Evolutionary conservation across 2,113 vertebrate genomes (phyloP), one percentile per base, ranked within the genome.

Genomic region (Nothobranchius kuhntae): DNA sequence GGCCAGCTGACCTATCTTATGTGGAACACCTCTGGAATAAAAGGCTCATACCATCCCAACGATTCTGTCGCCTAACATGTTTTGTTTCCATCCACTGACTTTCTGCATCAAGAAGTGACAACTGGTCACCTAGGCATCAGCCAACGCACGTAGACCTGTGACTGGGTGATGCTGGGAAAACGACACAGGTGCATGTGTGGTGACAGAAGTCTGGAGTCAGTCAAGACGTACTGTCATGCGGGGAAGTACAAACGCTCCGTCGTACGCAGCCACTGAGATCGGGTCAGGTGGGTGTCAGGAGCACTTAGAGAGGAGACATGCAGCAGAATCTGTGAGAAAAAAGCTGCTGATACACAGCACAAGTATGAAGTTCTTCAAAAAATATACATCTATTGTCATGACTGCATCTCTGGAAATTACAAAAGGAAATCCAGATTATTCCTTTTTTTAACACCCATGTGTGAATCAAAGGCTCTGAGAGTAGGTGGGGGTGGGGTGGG

Each of bases 241-340:
- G 57, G 63, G 65, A 64, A 79, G 60, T 63, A 79, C 75, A 76
- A 75, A 71, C 73, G 68, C 75, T 77, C 57, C 56, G 71, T 61
- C 17, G 56, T 48, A 64, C 15, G 42, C 53, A 65, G 67, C 74
- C 60, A 76, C 76, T 71, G 74, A 56, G 61, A 79, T 62, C 52
- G 65, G 45, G 64, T 61, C 48, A 47, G 62, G 60, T 62, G 71
- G 72, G 53, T 57, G 59, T 73, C 26, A 26, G 65, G 52, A 68
- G 53, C 44, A 42, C 36, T 54, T 48, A 21, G 30, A 69, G 77
- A 42, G 44, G 69, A 52, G 38, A 73, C 61, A 71, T 21, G 53
- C 70, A 53, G 66, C 70, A 71, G 68, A 76, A 71, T 60, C 36
- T 84, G 75, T 71, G 86, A 86, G 77, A 48, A 79, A 58, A 84